Evolutionary conservation across 2,797 vertebrate species (phyloP).

Genomic region (Lacerta viridis): DNA sequence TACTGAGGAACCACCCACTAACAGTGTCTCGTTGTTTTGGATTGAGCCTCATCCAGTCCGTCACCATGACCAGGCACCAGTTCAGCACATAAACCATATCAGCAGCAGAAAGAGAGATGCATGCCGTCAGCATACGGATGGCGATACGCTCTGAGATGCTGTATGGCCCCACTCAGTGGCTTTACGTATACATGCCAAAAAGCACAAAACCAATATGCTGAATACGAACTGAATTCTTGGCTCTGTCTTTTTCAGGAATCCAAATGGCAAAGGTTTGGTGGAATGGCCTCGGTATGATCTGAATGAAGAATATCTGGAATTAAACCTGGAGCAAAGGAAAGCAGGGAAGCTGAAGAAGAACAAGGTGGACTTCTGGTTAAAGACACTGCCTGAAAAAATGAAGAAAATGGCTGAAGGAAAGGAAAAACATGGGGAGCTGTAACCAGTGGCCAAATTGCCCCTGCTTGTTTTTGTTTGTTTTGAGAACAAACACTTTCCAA

Average conservation of each 20-base stretch:
- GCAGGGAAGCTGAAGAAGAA: slow-evolving; percentile 76
- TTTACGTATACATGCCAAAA: too few species aligned
- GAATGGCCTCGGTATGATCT: slow-evolving; percentile 79
- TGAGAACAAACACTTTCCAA: not conserved
- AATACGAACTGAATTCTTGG: not conserved
- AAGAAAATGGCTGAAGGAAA: not conserved
- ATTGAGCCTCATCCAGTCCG: too few species aligned
- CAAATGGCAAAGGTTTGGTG: slow-evolving; percentile 75
- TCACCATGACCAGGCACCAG: too few species aligned
- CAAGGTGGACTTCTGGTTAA: slow-evolving; percentile 74
- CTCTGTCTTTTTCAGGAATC: slow-evolving; percentile 75
- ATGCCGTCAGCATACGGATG: too few species aligned
- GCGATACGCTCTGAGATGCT: too few species aligned
- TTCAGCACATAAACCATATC: too few species aligned
- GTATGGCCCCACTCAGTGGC: too few species aligned
- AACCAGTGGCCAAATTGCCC: not conserved
- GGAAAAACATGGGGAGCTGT: not conserved
- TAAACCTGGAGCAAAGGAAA: slow-evolving; percentile 73
- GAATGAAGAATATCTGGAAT: slow-evolving; percentile 81
- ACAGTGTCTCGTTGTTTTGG: too few species aligned
- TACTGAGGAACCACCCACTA: too few species aligned
- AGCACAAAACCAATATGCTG: not conserved
- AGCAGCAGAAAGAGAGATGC: too few species aligned
- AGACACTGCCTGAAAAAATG: slow-evolving; percentile 76
- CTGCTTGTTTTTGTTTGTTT: too few species aligned